Evolutionary conservation across 2,797 vertebrate genomes (phyloP).

Genomic region (Oophaga sylvatica): DNA sequence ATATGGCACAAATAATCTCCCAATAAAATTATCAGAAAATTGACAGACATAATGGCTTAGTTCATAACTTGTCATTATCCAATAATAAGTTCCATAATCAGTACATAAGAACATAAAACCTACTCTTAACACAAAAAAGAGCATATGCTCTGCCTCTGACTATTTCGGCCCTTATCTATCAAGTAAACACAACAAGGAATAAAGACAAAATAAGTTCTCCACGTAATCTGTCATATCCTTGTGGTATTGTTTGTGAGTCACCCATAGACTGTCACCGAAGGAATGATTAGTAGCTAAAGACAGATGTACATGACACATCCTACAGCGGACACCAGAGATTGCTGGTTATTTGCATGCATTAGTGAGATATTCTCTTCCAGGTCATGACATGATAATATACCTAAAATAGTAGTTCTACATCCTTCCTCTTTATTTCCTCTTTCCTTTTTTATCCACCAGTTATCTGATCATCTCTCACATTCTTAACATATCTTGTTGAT

Average conservation of each 20-base stretch:
- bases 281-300: slow-evolving; percentile 19
- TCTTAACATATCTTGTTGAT: slow-evolving; percentile 24
- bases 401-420: slow-evolving; percentile 49
- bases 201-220: neutral
- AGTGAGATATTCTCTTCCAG: slow-evolving; percentile 45
- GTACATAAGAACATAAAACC: no score
- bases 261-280: neutral
- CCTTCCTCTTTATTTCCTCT: slow-evolving; percentile 53
- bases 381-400: slow-evolving; percentile 47
- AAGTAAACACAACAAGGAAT: neutral
- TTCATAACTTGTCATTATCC: no score
- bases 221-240: neutral
- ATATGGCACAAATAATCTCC: no score
- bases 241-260: slow-evolving; percentile 6
- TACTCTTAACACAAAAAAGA: no score
- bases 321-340: slow-evolving; percentile 44
- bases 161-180: neutral
- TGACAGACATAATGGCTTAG: no score
- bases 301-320: slow-evolving; percentile 34
- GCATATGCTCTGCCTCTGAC: neutral
- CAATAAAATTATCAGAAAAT: no score
- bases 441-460: slow-evolving; percentile 43
- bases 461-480: slow-evolving; percentile 40
- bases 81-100: no score
- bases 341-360: slow-evolving; percentile 23